Conservation (phyloP, 2,888 invertebrate genomes). For the Acheta domesticus region DNA sequence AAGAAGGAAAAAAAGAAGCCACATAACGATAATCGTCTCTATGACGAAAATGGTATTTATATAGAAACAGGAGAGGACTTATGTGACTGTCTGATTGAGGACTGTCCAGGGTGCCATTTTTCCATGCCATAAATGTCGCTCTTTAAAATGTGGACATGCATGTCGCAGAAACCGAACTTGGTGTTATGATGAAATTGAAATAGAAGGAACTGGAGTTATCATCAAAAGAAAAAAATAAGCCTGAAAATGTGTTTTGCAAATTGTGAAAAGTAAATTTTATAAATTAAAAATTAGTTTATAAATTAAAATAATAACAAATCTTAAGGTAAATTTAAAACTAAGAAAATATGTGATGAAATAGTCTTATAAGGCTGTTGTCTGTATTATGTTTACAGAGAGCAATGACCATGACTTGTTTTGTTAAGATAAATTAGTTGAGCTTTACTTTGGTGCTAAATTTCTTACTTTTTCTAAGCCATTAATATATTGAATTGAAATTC, state of each 20-base stretch:
- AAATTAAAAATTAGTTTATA: too few species aligned
- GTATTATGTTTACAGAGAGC: too few species aligned
- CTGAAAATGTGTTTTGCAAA: background rate
- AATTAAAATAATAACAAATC: too few species aligned
- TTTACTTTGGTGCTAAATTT: too few species aligned
- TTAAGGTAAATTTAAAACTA: too few species aligned
- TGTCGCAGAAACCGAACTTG: slow-evolving; percentile 48
- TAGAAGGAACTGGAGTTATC: background rate
- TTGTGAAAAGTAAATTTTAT: too few species aligned
- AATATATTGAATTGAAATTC: too few species aligned
- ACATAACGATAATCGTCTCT: slow-evolving; percentile 54
- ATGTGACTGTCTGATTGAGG: slow-evolving; percentile 77
- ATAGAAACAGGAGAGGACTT: slow-evolving; percentile 52
- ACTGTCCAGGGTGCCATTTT: slow-evolving; percentile 84
- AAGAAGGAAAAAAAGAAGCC: background rate
- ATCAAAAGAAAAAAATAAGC: background rate
- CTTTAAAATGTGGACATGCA: slow-evolving; percentile 73
- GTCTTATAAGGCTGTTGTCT: too few species aligned
- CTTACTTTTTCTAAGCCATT: too few species aligned
- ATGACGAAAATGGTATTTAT: slow-evolving; percentile 68
- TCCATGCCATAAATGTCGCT: slow-evolving; percentile 68
- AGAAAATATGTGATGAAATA: too few species aligned
- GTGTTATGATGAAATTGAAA: background rate
- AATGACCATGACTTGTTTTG: too few species aligned
- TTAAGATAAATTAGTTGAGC: too few species aligned